Evolutionary conservation across 2,888 invertebrate genomes (phyloP).

Genomic region (Callosobruchus maculatus): DNA sequence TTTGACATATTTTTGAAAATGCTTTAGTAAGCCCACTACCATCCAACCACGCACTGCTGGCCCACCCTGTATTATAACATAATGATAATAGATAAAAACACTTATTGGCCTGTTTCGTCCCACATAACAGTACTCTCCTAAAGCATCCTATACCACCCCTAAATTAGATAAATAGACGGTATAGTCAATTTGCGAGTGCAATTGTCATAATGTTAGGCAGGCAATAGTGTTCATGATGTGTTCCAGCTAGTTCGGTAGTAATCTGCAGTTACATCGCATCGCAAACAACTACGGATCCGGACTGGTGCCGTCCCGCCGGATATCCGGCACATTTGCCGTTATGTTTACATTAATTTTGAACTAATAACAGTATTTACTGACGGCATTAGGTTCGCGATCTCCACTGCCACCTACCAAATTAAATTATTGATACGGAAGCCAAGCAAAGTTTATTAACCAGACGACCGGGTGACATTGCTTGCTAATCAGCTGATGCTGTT

Average conservation of each 20-base stretch:
- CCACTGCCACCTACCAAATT: background rate
- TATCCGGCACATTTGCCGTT: background rate
- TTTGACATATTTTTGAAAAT: too few relatives aligned
- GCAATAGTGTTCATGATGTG: background rate
- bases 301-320: background rate
- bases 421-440: background rate
- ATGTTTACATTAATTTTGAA: background rate
- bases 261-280: background rate
- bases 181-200: background rate
- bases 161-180: background rate
- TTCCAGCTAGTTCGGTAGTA: background rate
- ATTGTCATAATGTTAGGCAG: background rate
- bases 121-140: background rate
- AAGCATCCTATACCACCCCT: background rate
- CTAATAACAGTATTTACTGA: background rate
- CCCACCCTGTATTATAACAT: too few relatives aligned
- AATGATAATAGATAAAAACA: too few relatives aligned
- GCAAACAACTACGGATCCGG: background rate
- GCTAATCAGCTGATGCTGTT: background rate
- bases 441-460: background rate
- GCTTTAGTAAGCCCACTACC: too few relatives aligned
- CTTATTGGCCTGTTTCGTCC: too few relatives aligned
- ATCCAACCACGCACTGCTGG: too few relatives aligned
- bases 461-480: background rate
- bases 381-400: background rate